phyloP scores from a whole-genome alignment of 2,797 vertebrate species.

The Channallabes apus region DNA sequence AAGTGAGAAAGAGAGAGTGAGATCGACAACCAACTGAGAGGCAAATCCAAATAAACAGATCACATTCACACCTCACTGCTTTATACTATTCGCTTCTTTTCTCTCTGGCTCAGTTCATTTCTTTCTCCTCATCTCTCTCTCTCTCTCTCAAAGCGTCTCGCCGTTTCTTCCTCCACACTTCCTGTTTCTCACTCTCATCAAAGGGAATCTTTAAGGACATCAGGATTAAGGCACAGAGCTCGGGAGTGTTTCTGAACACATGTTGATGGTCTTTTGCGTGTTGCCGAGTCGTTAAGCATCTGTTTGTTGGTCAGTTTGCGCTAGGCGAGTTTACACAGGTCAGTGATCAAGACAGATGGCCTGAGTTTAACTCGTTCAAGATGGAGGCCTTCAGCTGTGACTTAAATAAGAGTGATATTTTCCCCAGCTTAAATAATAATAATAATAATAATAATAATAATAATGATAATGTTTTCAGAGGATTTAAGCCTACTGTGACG shows the following conservation, averaged over 20 bases:
- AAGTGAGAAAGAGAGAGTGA: conserved; percentile 1
- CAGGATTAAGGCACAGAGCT: not conserved
- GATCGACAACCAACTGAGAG: conserved; percentile 52
- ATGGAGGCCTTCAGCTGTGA: conserved; percentile 30
- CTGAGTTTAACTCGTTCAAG: conserved; percentile 27
- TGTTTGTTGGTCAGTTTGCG: conserved; percentile 75
- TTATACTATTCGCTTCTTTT: conserved; percentile 56
- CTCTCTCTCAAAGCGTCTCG: conserved; percentile 47
- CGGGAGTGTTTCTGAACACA: conserved; percentile 11
- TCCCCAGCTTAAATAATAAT: not conserved
- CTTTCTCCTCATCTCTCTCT: conserved; percentile 28
- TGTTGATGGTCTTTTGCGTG: conserved; percentile 53
- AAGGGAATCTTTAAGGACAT: not conserved
- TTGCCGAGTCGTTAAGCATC: conserved; percentile 70
- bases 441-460: not conserved
- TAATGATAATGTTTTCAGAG: not conserved
- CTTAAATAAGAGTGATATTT: conserved; percentile 23
- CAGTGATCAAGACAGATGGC: conserved; percentile 23
- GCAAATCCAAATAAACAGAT: conserved; percentile 63
- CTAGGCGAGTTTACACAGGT: conserved; percentile 59
- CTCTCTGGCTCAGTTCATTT: conserved; percentile 59
- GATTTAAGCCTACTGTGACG: not conserved
- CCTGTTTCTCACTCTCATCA: not conserved
- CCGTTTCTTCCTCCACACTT: conserved; percentile 59
- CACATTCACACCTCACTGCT: conserved; percentile 45